Base-by-base conservation (phyloP, 2,888 invertebrate species). In the Brassicogethes aeneus region DNA sequence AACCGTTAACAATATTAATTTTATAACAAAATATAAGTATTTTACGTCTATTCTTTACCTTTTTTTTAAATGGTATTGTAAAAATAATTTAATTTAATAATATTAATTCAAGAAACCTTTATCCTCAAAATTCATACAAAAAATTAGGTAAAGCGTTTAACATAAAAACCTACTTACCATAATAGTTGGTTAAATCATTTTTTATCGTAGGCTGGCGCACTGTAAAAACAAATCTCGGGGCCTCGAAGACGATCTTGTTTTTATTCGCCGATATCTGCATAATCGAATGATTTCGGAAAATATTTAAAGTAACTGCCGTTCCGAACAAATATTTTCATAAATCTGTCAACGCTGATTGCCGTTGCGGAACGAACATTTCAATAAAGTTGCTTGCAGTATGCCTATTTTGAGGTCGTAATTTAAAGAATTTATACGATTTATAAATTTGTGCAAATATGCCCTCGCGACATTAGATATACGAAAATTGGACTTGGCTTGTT, bases 261-360 rank as follows among this genome's bases (percentile, higher is more conserved):
- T 57, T 59, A 59, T 57, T n/a, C n/a, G 57, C 51, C 54, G 50
- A 53, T 53, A 66, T 68, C 63, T 68, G 65, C 67, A 68, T 68
- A 68, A 68, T 68, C 67, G 62, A 66, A 68, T 68, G 65, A 66
- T 61, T 55, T 56, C 62, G 59, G 53, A 58, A 66, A 66, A 68
- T 68, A 66, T 68, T 68, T 68, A 66, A 66, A 67, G 66, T 65
- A 66, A 66, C 66, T 62, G 64, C 64, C 66, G 63, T 61, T 63
- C 53, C 64, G 56, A 61, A 65, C 67, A 67, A 68, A 68, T 68
- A 68, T 68, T 68, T 68, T 68, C 68, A 68, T 68, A 68, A 68
- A 68, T 68, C 68, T 68, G 67, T 66, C 68, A 68, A 60, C 62
- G 63, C 63, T 65, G 66, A 68, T 68, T 68, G 67, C 66, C 56